Base-by-base conservation (phyloP, 2,113 vertebrate genomes). In the Colossoma macropomum region DNA sequence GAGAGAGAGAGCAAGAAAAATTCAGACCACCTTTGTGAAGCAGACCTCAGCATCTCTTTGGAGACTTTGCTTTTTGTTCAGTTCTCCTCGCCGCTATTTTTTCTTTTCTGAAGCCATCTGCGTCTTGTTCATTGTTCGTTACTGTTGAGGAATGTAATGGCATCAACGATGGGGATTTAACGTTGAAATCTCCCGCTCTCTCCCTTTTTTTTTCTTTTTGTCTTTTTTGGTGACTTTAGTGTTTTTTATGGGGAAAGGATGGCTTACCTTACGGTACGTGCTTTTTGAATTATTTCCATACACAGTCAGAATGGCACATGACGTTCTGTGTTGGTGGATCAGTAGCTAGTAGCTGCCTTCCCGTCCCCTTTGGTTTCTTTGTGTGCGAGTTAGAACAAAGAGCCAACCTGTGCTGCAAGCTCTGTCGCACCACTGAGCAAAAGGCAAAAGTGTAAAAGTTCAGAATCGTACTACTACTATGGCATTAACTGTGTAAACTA, bases 231-330 rank as follows among this genome's bases (percentile, higher is more conserved):
- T 63, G 75, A 63, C 38, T 66, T 32, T 81, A 59, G 72, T 50
- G 23, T 32, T 83, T 80, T 84, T 87, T 89, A 87, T 89, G 87
- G 87, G 90, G 88, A 91, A 88, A 86, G 77, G 86, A 89, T 91
- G 90, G 88, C 79, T 87, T 66, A 80, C 86, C 60, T 66, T 87
- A 82, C 85, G 90, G 87, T 89, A 89, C 17, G 88, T 91, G 69
- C n/a, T 15, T 65, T 48, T 77, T 73, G 13, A 17, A 3, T 28
- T 45, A 81, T 45, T 11, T 45, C 41, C 10, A 45, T 45, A 45
- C 41, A 9, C 9, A 45, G 5, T 45, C 41, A 45, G 41, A 9
- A 45, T 45, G 41, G 41, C 41, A 45, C 41, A 45, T 45, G 41
- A 11, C 4, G 4, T 45, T n/a, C n/a, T n/a, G n/a, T 52, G 27